These are phyloP conservation scores for Zaprionus tsacasi DNA, from an alignment of 1,140 invertebrate genomes.

Conservation along the genomic window DNA sequence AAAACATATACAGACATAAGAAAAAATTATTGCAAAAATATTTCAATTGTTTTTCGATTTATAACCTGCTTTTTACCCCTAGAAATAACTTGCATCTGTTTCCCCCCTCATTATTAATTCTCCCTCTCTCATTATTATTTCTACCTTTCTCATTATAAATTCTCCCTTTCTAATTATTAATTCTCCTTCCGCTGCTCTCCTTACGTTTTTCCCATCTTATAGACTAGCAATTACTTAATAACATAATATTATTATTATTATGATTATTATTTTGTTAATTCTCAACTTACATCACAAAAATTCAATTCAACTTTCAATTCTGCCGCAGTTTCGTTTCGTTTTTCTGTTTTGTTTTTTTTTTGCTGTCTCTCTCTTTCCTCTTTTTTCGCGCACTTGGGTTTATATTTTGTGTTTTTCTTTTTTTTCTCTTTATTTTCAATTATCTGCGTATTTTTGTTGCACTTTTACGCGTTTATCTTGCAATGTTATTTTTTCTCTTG, in stretches of 20 bases:
- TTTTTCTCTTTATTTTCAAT: conserved; percentile 20
- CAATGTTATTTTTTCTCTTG: conserved; percentile 38
- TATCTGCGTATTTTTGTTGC: conserved; percentile 28
- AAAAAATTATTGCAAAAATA: too few relatives aligned
- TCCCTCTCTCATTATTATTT: too few relatives aligned
- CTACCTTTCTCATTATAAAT: neutral
- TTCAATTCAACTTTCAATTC: conserved; percentile 63
- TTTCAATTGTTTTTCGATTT: too few relatives aligned
- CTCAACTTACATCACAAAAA: conserved; percentile 70
- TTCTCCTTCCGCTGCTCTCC: neutral
- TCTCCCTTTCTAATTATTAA: too few relatives aligned
- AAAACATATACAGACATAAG: too few relatives aligned
- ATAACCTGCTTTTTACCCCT: too few relatives aligned
- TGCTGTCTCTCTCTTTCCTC: conserved; percentile 17
- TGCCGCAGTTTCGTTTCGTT: conserved; percentile 52
- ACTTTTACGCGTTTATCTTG: conserved; percentile 39
- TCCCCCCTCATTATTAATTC: neutral
- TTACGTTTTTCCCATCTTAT: neutral
- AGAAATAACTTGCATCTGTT: neutral
- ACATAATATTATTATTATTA: conserved; percentile 4
- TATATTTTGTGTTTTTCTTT: conserved; percentile 15
- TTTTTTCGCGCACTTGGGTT: conserved; percentile 40
- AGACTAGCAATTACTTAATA: conserved; percentile 25
- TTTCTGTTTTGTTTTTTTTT: conserved; percentile 28
- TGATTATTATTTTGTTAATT: conserved; percentile 16